A percentile compares a stretch with the other conserved stretches of the same genome.
phyloP scores from a whole-genome alignment of 2,888 invertebrate genomes.

The Antheraea yamamai region DNA sequence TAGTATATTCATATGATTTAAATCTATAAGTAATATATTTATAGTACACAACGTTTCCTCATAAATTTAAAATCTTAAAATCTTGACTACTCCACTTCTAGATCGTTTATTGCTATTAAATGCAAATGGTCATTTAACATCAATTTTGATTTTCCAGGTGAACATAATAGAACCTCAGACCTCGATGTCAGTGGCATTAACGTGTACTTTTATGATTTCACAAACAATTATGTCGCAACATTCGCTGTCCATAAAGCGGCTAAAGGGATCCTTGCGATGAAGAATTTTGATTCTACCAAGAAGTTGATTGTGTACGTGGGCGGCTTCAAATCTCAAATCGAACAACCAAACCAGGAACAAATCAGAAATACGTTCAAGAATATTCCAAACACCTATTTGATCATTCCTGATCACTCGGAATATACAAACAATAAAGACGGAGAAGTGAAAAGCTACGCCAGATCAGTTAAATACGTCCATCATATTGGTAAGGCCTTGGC shows the following conservation, averaged over 20 bases:
- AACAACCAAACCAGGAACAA: conserved; percentile 60
- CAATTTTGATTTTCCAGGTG: conserved; percentile 43
- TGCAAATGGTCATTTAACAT: too few species aligned
- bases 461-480: conserved; percentile 66
- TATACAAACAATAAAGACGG: conserved; percentile 67
- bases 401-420: conserved; percentile 70
- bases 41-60: neutral
- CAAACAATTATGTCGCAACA: conserved; percentile 43
- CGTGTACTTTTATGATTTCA: conserved; percentile 66
- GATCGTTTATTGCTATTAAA: too few species aligned
- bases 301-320: conserved; percentile 65
- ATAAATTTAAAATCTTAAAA: too few species aligned
- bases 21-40: neutral
- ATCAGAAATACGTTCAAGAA: conserved; percentile 61
- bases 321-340: conserved; percentile 68
- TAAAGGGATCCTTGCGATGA: conserved; percentile 51
- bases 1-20: neutral
- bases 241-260: conserved; percentile 58
- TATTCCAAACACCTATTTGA: conserved; percentile 65
- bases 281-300: conserved; percentile 53
- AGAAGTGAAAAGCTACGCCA: conserved; percentile 62
- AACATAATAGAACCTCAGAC: conserved; percentile 52
- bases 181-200: conserved; percentile 61
- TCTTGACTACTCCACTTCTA: too few species aligned
- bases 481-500: conserved; percentile 68